Evolutionary conservation across 2,797 vertebrate species (phyloP).

Genomic region (Diglossa cyanea): DNA sequence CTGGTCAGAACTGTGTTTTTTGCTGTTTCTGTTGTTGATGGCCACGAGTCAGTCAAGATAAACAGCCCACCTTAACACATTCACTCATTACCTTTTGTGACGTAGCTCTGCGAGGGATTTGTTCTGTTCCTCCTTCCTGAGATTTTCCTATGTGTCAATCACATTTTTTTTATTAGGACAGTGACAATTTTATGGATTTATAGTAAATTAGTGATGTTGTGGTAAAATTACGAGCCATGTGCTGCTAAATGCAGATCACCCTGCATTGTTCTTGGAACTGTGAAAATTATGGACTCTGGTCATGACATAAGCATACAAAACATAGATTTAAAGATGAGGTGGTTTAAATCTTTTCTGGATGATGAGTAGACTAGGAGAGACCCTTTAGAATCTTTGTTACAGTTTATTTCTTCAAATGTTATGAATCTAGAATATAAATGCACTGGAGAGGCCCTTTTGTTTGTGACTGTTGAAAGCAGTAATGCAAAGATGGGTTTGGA

Average conservation of each 20-base stretch:
- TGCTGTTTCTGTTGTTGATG: neutral
- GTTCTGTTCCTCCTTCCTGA: neutral
- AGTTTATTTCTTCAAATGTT: neutral
- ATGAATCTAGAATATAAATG: neutral
- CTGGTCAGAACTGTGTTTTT: neutral
- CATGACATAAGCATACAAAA: neutral
- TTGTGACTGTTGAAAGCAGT: neutral
- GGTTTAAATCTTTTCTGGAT: neutral
- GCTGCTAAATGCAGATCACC: neutral
- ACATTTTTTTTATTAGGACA: neutral
- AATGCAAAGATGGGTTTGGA: neutral
- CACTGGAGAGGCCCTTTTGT: neutral
- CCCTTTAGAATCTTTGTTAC: neutral
- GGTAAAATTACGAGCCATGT: accelerated
- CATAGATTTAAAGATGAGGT: neutral
- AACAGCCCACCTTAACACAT: neutral
- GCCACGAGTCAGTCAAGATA: neutral
- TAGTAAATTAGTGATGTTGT: neutral
- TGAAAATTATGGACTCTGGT: neutral
- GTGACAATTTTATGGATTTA: neutral
- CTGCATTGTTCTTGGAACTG: neutral
- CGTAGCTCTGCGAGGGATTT: accelerated
- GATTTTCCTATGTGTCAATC: neutral
- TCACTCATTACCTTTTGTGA: neutral
- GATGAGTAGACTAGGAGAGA: neutral